These are phyloP conservation scores for Puffinus mauretanicus DNA, from an alignment of 2,113 vertebrate genomes.

Conservation along the genomic window DNA sequence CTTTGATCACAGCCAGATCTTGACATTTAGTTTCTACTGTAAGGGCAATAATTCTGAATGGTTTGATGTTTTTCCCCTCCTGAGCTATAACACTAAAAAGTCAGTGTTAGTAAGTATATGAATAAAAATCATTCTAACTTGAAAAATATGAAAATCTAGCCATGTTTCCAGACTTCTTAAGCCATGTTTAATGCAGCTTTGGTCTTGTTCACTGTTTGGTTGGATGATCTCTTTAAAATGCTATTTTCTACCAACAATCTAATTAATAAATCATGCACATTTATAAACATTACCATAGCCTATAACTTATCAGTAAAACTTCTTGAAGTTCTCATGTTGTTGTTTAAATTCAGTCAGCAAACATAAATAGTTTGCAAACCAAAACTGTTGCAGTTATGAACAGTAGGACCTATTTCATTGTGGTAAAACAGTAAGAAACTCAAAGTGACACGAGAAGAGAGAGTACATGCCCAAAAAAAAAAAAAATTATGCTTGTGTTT, in stretches of 20 bases:
- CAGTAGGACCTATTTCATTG: background rate
- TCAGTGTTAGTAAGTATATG: background rate
- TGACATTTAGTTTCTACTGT: conserved; percentile 31
- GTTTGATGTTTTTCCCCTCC: background rate
- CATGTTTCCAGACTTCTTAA: background rate
- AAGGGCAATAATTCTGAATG: background rate
- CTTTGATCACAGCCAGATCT: conserved; percentile 3
- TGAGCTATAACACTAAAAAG: background rate
- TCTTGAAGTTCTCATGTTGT: background rate
- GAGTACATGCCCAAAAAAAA: background rate
- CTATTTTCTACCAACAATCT: background rate
- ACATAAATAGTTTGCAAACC: background rate
- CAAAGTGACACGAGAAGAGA: background rate
- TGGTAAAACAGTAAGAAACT: background rate
- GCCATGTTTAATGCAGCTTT: background rate
- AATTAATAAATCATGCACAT: background rate
- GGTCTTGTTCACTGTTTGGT: background rate
- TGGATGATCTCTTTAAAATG: background rate
- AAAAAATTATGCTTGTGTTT: background rate
- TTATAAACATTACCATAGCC: background rate
- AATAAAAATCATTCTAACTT: background rate
- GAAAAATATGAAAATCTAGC: background rate
- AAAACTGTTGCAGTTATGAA: background rate
- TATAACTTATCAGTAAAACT: background rate
- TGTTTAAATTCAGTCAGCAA: background rate